A percentile compares a stretch with the other conserved stretches of the same genome.
These are phyloP conservation scores for Passer domesticus DNA, from an alignment of 2,113 vertebrate genomes.

Conservation along the genomic window DNA sequence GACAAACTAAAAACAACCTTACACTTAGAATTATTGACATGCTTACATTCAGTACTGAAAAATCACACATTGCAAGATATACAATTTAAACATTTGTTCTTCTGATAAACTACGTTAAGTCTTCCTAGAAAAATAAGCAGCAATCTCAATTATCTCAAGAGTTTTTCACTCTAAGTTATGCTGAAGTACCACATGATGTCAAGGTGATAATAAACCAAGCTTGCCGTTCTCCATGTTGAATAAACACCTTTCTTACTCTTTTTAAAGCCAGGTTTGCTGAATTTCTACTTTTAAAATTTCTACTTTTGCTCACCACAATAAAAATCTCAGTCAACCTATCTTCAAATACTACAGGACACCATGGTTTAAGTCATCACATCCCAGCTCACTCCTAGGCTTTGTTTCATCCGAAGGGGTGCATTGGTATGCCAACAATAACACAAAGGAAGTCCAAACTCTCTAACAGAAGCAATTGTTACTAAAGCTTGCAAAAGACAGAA, in stretches of 20 bases:
- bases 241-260: not conserved
- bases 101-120: not conserved
- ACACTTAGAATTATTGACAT: not conserved
- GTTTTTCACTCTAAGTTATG: not conserved
- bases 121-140: not conserved
- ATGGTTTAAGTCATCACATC: not conserved
- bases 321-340: not conserved
- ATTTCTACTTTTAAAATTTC: not conserved
- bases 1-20: not conserved
- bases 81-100: not conserved
- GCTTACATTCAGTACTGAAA: not conserved
- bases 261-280: not conserved
- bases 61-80: not conserved
- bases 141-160: not conserved
- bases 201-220: not conserved
- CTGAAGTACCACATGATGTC: not conserved
- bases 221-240: not conserved
- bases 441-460: not conserved
- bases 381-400: not conserved
- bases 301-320: not conserved
- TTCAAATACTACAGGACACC: not conserved
- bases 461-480: not conserved
- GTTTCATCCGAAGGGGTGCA: not conserved
- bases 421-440: rapidly evolving
- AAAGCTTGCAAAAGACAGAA: not conserved